phyloP scores from a whole-genome alignment of 2,888 invertebrate species.

The Entomobrya proxima region DNA sequence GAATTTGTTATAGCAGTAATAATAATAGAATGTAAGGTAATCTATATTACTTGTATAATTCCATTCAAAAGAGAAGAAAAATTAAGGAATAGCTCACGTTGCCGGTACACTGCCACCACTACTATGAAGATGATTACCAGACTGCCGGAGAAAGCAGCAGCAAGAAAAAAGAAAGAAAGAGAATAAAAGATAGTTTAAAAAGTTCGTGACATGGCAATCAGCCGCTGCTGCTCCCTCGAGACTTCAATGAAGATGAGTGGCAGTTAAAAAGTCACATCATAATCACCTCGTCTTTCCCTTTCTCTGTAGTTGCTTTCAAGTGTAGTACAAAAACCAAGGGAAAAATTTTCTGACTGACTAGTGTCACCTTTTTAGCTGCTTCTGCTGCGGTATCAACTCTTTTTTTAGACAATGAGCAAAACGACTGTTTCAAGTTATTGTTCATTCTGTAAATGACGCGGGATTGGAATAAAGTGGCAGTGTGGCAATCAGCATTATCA shows the following conservation, averaged over 20 bases:
- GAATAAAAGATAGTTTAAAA: constrained; percentile 71
- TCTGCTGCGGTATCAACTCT: not conserved
- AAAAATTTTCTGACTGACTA: not conserved
- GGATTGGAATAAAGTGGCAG: not conserved
- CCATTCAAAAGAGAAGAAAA: not conserved
- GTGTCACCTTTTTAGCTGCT: constrained; percentile 9
- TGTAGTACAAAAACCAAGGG: not conserved
- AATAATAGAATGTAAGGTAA: constrained; percentile 9
- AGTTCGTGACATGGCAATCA: constrained; percentile 76
- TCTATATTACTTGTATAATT: constrained; percentile 39
- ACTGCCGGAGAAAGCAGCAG: constrained; percentile 14
- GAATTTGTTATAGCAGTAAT: constrained; percentile 63
- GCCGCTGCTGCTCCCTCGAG: constrained; percentile 71
- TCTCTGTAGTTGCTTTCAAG: not conserved
- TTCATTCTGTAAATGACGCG: no score
- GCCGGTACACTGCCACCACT: no score
- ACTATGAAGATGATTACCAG: not conserved
- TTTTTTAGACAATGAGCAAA: not conserved
- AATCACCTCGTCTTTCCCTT: constrained; percentile 72
- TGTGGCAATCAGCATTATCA: constrained; percentile 59
- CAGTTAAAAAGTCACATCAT: constrained; percentile 75
- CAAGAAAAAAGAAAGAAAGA: constrained; percentile 2
- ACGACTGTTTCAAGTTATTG: no score
- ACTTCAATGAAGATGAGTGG: constrained; percentile 75
- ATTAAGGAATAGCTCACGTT: constrained; percentile 26